Evolutionary conservation across 2,113 vertebrate genomes (phyloP).

Genomic region (Dasyornis broadbenti): DNA sequence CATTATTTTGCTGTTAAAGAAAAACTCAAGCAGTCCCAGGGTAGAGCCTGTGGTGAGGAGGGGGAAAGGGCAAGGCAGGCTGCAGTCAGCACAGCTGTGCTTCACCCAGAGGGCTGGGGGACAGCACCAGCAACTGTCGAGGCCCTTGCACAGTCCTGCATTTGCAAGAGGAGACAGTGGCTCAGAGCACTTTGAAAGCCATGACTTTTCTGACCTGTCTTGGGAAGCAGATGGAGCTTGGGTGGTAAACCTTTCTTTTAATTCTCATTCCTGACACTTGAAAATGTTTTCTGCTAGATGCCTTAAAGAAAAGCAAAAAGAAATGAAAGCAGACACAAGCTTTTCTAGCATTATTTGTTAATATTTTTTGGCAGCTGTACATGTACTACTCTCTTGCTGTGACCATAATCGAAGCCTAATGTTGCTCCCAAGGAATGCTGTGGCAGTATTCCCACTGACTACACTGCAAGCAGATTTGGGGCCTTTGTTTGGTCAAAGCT

Average conservation of each 20-base stretch:
- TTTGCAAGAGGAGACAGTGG: background rate
- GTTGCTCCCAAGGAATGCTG: slow-evolving; percentile 46
- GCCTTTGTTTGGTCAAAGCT: slow-evolving; percentile 58
- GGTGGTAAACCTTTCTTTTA: background rate
- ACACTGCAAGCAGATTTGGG: background rate
- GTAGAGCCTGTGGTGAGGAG: fast-evolving
- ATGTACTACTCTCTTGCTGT: slow-evolving; percentile 39
- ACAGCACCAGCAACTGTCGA: fast-evolving
- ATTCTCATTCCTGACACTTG: background rate
- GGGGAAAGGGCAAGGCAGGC: background rate
- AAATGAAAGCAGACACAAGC: background rate
- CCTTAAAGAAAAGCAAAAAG: background rate
- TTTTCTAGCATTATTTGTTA: slow-evolving; percentile 47
- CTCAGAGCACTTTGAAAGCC: background rate
- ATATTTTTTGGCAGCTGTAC: slow-evolving; percentile 46
- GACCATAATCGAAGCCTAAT: slow-evolving; percentile 57
- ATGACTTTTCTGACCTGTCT: background rate
- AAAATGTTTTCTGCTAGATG: background rate
- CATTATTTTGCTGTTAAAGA: background rate
- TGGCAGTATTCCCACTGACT: slow-evolving; percentile 35
- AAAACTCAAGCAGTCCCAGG: fast-evolving
- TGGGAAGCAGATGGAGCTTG: background rate
- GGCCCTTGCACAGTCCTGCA: background rate
- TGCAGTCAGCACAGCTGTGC: background rate
- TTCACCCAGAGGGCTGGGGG: background rate